A percentile compares a stretch with the other conserved stretches of the same genome.
Evolutionary conservation across 2,113 vertebrate species (phyloP).

Genomic region (Phrynocephalus versicolor): DNA sequence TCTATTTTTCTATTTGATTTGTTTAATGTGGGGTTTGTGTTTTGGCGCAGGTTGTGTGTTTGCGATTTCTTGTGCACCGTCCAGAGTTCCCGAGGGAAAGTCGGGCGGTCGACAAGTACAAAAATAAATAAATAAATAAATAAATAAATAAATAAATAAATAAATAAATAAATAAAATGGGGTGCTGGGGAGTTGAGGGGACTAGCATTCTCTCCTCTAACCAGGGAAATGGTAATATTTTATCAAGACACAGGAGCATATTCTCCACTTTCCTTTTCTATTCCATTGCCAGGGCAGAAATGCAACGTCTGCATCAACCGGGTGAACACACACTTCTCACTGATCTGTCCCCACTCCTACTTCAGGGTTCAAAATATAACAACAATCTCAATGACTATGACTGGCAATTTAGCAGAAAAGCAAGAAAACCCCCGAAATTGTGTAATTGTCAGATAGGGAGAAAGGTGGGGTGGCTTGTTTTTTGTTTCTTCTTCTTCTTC

Average conservation of each 20-base stretch:
- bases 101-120: no score
- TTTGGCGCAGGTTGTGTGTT: no score
- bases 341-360: neutral
- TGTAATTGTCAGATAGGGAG: slow-evolving; percentile 55
- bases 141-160: no score
- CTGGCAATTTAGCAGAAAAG: slow-evolving; percentile 60
- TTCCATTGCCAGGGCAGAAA: slow-evolving; percentile 30
- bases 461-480: slow-evolving; percentile 45
- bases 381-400: slow-evolving; percentile 13
- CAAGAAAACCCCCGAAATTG: slow-evolving; percentile 52
- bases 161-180: no score
- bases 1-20: no score
- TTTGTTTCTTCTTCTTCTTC: neutral
- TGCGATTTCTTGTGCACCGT: no score
- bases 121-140: no score
- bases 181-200: slow-evolving; percentile 29
- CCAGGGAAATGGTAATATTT: slow-evolving; percentile 44
- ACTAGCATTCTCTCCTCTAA: slow-evolving; percentile 16
- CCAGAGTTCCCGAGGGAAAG: no score
- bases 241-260: slow-evolving; percentile 29
- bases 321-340: slow-evolving; percentile 40
- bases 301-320: slow-evolving; percentile 31
- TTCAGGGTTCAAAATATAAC: slow-evolving; percentile 35
- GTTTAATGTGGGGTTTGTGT: no score
- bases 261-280: slow-evolving; percentile 40